Conservation (phyloP, 1,140 invertebrate species). For the Drosophila arizonae region DNA sequence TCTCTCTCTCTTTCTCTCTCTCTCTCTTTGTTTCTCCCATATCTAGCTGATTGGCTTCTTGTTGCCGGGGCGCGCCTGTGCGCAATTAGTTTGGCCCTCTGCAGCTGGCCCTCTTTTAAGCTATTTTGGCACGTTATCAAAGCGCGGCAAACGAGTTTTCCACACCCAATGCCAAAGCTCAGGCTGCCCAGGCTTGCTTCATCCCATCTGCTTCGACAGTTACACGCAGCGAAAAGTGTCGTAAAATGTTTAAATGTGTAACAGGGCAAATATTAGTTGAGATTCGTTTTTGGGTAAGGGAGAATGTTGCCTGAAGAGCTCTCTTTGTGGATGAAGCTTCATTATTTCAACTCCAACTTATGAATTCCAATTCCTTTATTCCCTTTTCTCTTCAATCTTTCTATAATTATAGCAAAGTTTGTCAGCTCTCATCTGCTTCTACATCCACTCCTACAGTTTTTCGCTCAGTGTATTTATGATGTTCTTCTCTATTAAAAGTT, state of each 20-base stretch:
- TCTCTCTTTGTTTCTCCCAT: too few species aligned
- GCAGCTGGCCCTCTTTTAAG: slow-evolving; percentile 27
- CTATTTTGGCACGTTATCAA: slow-evolving; percentile 54
- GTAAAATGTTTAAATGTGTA: too few species aligned
- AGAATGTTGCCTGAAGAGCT: too few species aligned
- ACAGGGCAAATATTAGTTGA: too few species aligned
- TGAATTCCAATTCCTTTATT: too few species aligned
- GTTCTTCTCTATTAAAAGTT: slow-evolving; percentile 28
- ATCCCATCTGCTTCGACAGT: background rate
- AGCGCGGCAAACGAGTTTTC: slow-evolving; percentile 53
- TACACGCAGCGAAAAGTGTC: background rate
- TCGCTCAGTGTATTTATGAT: slow-evolving; percentile 15
- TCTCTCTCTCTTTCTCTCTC: too few species aligned
- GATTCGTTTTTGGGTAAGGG: too few species aligned
- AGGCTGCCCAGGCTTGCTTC: background rate
- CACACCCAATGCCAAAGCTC: slow-evolving; percentile 40
- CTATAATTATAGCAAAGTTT: too few species aligned
- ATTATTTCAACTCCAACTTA: too few species aligned
- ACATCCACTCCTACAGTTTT: background rate
- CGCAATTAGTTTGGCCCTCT: slow-evolving; percentile 63
- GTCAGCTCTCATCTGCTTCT: too few species aligned
- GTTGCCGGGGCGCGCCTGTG: slow-evolving; percentile 48
- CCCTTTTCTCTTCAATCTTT: too few species aligned
- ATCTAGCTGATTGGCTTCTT: background rate
- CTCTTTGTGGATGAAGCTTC: too few species aligned